These are phyloP conservation scores for Orcinus orca DNA, from an alignment of 2,113 vertebrate species.

Conservation along the genomic window DNA sequence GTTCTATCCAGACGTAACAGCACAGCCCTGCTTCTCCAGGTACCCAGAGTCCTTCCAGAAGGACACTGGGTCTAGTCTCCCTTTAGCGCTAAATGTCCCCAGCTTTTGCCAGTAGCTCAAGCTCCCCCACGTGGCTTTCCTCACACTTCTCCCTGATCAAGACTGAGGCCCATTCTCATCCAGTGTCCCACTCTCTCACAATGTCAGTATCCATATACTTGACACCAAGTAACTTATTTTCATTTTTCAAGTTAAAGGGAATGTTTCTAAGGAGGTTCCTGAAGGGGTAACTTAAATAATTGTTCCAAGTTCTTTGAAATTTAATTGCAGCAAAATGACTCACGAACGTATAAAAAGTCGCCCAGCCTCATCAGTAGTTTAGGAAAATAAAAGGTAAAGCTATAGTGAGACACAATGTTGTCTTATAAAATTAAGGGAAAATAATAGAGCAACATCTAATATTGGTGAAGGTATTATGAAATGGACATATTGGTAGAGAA, in stretches of 20 bases:
- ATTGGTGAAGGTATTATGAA: not conserved
- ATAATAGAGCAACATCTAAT: not conserved
- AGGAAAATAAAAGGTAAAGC: not conserved
- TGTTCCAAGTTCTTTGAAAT: not conserved
- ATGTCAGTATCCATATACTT: not conserved
- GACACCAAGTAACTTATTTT: not conserved
- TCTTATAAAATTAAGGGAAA: not conserved
- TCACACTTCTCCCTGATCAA: not conserved
- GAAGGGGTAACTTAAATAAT: not conserved
- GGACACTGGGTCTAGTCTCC: too few relatives aligned
- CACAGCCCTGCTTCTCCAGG: not conserved
- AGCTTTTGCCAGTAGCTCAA: not conserved
- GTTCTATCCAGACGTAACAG: not conserved
- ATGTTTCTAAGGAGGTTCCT: not conserved
- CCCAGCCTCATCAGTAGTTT: not conserved
- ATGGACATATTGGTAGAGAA: not conserved
- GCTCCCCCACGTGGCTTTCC: not conserved
- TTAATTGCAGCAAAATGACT: not conserved
- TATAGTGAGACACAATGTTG: not conserved
- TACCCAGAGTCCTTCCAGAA: not conserved
- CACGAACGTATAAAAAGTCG: not conserved
- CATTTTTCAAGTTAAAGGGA: not conserved
- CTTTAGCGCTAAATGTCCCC: fast-evolving
- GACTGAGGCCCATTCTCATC: not conserved
- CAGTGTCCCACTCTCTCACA: not conserved